Conservation (phyloP, 1,140 invertebrate genomes). For the Drosophila kepulauana region DNA sequence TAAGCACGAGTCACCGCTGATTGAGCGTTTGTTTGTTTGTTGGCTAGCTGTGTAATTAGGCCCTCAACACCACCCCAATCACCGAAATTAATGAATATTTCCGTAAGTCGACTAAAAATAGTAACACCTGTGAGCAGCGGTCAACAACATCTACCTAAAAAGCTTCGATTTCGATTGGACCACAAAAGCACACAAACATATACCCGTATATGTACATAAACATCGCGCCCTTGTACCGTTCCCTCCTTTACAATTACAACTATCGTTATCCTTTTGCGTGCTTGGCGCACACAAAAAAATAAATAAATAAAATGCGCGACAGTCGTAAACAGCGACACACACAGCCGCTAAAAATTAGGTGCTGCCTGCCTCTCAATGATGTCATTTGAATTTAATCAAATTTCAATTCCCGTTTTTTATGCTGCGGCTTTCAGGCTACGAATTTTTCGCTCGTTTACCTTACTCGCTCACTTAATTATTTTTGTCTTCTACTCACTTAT, state of each 20-base stretch:
- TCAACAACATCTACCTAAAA: slow-evolving; percentile 51
- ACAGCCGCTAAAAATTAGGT: slow-evolving; percentile 51
- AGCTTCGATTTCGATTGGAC: slow-evolving; percentile 27
- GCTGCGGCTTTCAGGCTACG: neutral
- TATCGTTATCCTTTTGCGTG: slow-evolving; percentile 68
- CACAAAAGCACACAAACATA: slow-evolving; percentile 18
- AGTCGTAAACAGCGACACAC: slow-evolving; percentile 54
- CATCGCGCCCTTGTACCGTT: slow-evolving; percentile 1
- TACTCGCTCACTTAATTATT: neutral
- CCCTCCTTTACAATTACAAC: slow-evolving; percentile 22
- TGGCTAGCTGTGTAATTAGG: slow-evolving; percentile 60
- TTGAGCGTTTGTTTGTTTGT: slow-evolving; percentile 14
- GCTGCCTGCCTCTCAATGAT: slow-evolving; percentile 51
- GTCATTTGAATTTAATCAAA: slow-evolving; percentile 71
- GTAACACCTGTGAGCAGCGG: slow-evolving; percentile 44
- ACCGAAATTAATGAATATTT: slow-evolving; percentile 59
- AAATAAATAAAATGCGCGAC: slow-evolving; percentile 68
- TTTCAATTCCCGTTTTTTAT: slow-evolving; percentile 28
- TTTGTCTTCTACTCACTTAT: slow-evolving; percentile 10
- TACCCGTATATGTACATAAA: slow-evolving; percentile 10
- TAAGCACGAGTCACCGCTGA: slow-evolving; percentile 46
- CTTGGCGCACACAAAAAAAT: slow-evolving; percentile 60
- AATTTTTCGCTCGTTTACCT: neutral
- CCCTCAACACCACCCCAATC: slow-evolving; percentile 7
- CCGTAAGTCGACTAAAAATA: slow-evolving; percentile 52